A percentile compares a stretch with the other conserved stretches of the same genome.
Evolutionary conservation across 2,113 vertebrate species (phyloP).

Genomic region (Nibea albiflora): DNA sequence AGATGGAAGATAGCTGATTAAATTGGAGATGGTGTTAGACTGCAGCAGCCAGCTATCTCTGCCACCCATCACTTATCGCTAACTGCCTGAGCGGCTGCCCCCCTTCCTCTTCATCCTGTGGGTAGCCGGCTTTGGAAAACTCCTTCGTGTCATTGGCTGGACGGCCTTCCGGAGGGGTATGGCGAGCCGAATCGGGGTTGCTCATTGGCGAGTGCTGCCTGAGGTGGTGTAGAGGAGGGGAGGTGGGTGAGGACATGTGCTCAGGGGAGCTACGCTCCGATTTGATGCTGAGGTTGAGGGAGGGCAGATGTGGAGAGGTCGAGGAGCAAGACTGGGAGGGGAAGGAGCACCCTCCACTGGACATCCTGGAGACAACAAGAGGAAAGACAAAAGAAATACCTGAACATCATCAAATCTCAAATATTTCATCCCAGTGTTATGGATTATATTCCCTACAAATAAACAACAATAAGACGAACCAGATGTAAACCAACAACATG

Average conservation of each 20-base stretch:
- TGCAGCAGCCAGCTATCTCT: constrained; percentile 84
- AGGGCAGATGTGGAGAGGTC: constrained; percentile 74
- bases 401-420: background rate
- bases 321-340: constrained; percentile 76
- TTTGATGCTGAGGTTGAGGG: constrained; percentile 89
- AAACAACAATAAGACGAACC: background rate
- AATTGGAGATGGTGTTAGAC: constrained; percentile 37
- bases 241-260: constrained; percentile 79
- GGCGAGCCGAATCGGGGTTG: constrained; percentile 61
- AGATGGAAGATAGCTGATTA: constrained; percentile 38
- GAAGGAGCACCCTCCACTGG: constrained; percentile 79
- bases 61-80: constrained; percentile 86
- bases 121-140: constrained; percentile 82
- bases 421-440: background rate
- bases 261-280: constrained; percentile 90
- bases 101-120: constrained; percentile 77
- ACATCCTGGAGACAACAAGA: constrained; percentile 76
- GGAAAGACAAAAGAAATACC: background rate
- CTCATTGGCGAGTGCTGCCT: constrained; percentile 74
- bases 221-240: constrained; percentile 77
- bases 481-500: background rate
- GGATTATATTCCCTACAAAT: background rate
- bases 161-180: constrained; percentile 59
- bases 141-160: constrained; percentile 78
- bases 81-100: constrained; percentile 71